Conservation (phyloP, 2,113 vertebrate genomes). For the Leptocoma aspasia region DNA sequence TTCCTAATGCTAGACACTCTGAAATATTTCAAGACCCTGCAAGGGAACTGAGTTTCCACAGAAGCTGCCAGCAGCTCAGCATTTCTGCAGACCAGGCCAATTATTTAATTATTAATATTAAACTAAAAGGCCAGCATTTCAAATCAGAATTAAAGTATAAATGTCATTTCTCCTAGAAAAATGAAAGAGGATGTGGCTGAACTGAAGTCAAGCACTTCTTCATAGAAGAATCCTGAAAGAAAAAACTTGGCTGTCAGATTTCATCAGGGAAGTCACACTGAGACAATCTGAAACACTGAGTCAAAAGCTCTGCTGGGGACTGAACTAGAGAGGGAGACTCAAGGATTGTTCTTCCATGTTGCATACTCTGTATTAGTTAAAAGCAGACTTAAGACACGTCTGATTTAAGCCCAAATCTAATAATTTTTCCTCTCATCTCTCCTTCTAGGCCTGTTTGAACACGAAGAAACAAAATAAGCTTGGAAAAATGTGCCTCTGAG, state of each 20-base stretch:
- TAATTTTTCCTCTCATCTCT: not conserved
- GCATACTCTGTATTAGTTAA: not conserved
- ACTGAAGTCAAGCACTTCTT: not conserved
- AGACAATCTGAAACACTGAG: not conserved
- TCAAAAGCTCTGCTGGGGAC: not conserved
- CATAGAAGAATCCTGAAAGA: not conserved
- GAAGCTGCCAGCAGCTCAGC: conserved; percentile 19
- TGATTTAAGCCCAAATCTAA: not conserved
- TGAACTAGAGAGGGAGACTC: not conserved
- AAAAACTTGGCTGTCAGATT: not conserved
- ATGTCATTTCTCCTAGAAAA: not conserved
- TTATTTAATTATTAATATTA: conserved; percentile 45
- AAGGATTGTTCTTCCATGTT: not conserved
- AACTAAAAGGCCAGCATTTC: not conserved
- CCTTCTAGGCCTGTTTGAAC: not conserved
- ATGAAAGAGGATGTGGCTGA: not conserved
- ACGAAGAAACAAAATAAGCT: not conserved
- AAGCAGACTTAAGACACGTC: not conserved
- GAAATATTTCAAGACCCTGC: not conserved
- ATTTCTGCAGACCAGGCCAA: conserved; percentile 4
- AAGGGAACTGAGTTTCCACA: conserved; percentile 23
- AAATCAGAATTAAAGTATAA: conserved; percentile 14
- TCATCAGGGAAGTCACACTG: not conserved
- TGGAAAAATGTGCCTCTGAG: not conserved
- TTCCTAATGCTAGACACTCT: not conserved